Percentiles rank a stretch among this genome's conserved stretches.
Conservation (phyloP, 1,140 invertebrate species). For the Trachymyrmex cornetzi region DNA sequence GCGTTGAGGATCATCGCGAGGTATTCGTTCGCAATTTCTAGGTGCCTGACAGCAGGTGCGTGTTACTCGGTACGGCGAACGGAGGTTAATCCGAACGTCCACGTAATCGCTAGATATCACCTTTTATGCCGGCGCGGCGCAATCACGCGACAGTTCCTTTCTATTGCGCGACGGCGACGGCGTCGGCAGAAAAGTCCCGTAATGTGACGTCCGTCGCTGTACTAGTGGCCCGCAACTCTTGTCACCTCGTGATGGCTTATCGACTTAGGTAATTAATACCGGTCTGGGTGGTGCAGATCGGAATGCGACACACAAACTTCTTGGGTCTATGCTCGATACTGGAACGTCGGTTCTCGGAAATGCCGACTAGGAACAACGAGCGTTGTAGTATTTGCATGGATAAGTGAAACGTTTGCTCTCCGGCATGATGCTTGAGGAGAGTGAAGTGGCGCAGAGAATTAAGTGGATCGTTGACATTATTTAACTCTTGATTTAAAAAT, state of each 20-base stretch:
- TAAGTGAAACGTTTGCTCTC: not conserved
- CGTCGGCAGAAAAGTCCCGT: constrained; percentile 62
- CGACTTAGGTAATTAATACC: constrained; percentile 65
- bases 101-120: constrained; percentile 55
- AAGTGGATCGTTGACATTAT: not conserved
- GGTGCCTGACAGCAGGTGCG: constrained; percentile 18
- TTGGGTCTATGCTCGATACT: not conserved
- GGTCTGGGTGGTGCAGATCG: constrained; percentile 62
- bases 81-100: constrained; percentile 48
- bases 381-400: constrained; percentile 3
- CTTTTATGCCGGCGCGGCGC: constrained; percentile 37
- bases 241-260: constrained; percentile 47
- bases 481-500: not conserved
- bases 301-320: constrained; percentile 60
- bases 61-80: not conserved
- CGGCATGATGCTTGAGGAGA: not conserved
- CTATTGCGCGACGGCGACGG: constrained; percentile 28
- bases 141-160: constrained; percentile 53
- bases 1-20: not conserved
- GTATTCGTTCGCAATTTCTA: constrained; percentile 31
- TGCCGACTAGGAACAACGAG: not conserved
- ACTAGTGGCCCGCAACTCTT: constrained; percentile 3
- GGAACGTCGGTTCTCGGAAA: constrained; percentile 43
- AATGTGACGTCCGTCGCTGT: constrained; percentile 53
- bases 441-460: not conserved